Evolutionary conservation across 2,888 invertebrate genomes (phyloP), one percentile per base, ranked within the genome.

Genomic region (Lasioglossum marginatum): DNA sequence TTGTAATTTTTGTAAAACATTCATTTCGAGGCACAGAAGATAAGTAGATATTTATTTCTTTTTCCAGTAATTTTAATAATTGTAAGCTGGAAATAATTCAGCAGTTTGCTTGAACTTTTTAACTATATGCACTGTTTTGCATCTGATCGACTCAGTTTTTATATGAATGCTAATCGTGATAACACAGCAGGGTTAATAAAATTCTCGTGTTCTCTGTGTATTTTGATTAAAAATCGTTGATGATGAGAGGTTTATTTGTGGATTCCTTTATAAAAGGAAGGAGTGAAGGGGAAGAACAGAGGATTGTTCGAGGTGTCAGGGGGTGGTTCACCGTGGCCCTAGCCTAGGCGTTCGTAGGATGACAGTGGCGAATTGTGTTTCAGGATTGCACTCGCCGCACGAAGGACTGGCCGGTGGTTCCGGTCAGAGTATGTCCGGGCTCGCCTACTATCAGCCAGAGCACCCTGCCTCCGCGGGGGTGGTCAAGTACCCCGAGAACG

Each of bases 401-500:
- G 95, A 96, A 88, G 95, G 96, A 90, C 94, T 96, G 91, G 96
- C 96, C 95, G 91, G 95, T 94, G 94, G 95, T 95, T 92, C 95
- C 96, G 94, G 96, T 96, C 94, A 96, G 95, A 93, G 94, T 88
- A 95, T 95, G 94, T 94, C 95, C 90, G 94, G 95, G 70, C 93
- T 95, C 77, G 95, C 95, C 93, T 97, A 93, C 96, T 97, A 95
- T 96, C 96, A 96, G 87, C 96, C 95, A 81, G 95, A 96, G 89
- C 96, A 96, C 90, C 96, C 95, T 73, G 94, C 93, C 60, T 93
- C 94, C 19, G 88, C 92, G 78, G 92, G 92, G 83, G 96, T 96
- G 79, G 96, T 96, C 88, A 97, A 97, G 95, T 98, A 98, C 95
- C 97, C 97, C 77, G 98, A 98, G 94, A 98, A 97, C 92, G 97